Percentiles rank a stretch among this genome's conserved stretches.
Evolutionary conservation across 1,140 invertebrate genomes (phyloP).

Genomic region (Trichogramma pretiosum): DNA sequence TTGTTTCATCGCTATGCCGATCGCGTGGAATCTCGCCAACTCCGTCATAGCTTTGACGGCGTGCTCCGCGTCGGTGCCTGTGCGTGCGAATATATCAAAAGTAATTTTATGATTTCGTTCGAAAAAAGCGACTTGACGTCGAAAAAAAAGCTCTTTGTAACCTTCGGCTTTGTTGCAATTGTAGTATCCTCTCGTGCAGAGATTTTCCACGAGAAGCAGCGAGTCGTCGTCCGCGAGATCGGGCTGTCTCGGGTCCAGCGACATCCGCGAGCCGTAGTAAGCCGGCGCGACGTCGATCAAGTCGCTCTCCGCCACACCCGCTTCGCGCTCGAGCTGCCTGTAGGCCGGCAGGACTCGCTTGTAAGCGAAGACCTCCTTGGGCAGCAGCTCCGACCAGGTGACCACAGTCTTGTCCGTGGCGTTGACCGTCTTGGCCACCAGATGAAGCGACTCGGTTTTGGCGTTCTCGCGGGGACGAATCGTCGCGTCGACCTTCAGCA

Average conservation of each 20-base stretch:
- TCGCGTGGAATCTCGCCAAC: slow-evolving; percentile 49
- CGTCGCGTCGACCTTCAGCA: neutral
- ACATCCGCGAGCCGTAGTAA: neutral
- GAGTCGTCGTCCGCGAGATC: slow-evolving; percentile 51
- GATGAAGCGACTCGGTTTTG: neutral
- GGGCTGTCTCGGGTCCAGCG: too few relatives aligned
- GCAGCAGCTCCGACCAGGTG: neutral
- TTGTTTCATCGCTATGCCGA: slow-evolving; percentile 47
- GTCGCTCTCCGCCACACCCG: neutral
- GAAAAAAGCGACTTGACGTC: too few relatives aligned
- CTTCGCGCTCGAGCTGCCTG: neutral
- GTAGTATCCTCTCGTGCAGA: slow-evolving; percentile 44
- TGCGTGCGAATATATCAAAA: too few relatives aligned
- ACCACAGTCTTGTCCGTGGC: neutral
- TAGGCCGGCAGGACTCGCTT: neutral
- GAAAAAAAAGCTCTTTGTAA: too few relatives aligned
- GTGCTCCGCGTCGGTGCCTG: slow-evolving; percentile 45
- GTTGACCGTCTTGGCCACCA: neutral
- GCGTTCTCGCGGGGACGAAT: neutral
- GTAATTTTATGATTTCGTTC: too few relatives aligned
- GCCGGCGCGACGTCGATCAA: neutral
- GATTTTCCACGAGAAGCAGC: slow-evolving; percentile 50
- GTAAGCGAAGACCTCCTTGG: slow-evolving; percentile 1
- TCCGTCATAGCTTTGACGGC: slow-evolving; percentile 41
- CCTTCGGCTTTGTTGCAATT: slow-evolving; percentile 39